Percentiles rank a stretch among this genome's conserved stretches.
phyloP scores from a whole-genome alignment of 2,888 invertebrate species.

The Pseudoips prasinana region DNA sequence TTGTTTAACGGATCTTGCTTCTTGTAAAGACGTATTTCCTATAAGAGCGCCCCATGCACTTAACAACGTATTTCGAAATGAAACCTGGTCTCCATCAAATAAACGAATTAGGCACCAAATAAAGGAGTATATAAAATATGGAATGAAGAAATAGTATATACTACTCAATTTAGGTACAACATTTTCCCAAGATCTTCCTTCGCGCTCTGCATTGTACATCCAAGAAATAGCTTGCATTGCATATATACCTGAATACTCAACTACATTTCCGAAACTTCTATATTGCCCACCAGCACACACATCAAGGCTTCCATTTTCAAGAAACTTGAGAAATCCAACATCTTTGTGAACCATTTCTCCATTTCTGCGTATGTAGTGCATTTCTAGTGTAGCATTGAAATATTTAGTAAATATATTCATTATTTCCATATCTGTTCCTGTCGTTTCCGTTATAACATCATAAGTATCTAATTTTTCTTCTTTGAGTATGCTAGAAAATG shows the following conservation, averaged over 20 bases:
- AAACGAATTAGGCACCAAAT: slow-evolving; percentile 45
- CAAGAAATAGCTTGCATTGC: slow-evolving; percentile 50
- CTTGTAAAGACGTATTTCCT: slow-evolving; percentile 46
- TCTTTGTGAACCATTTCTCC: slow-evolving; percentile 39
- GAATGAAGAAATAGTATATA: slow-evolving; percentile 54
- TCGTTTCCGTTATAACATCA: slow-evolving; percentile 37
- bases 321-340: slow-evolving; percentile 37
- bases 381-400: slow-evolving; percentile 50
- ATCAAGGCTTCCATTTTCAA: slow-evolving; percentile 58
- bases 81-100: slow-evolving; percentile 40
- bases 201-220: slow-evolving; percentile 54
- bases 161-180: slow-evolving; percentile 49
- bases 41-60: slow-evolving; percentile 57
- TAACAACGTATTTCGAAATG: slow-evolving; percentile 42
- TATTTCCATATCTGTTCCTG: slow-evolving; percentile 56
- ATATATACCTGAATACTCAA: slow-evolving; percentile 63
- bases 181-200: no score
- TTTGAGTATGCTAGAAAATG: slow-evolving; percentile 46
- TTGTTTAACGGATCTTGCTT: slow-evolving; percentile 51
- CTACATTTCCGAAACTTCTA: slow-evolving; percentile 50
- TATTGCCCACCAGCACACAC: slow-evolving; percentile 60
- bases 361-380: slow-evolving; percentile 41
- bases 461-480: slow-evolving; percentile 34
- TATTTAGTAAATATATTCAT: slow-evolving; percentile 54
- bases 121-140: slow-evolving; percentile 48